Evolutionary conservation across 2,113 vertebrate species (phyloP), one percentile per base, ranked within the genome.

Genomic region (Festucalex cinctus): DNA sequence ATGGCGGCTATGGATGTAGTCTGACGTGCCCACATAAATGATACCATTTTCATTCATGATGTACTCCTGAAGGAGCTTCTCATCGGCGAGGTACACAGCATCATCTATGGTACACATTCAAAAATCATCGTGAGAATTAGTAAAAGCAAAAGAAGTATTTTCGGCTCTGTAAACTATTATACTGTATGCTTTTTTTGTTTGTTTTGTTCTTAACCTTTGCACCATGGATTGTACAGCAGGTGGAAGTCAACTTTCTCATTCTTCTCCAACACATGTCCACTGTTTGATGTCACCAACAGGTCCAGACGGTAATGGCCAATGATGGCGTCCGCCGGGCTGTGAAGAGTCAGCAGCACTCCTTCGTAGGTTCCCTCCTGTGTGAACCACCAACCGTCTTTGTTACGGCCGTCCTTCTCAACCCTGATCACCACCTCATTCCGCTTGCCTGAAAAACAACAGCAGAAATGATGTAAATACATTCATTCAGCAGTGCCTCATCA

Each of bases 221-320:
- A 94, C 96, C 96, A 99, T 0, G 96, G 95, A 69, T 99, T 99
- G 64, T 94, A 99, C 66, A 99, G 94, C 54, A 99, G 76, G 75
- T 94, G 80, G 76, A 98, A 95, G 17, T 85, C 76, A 0, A 88
- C 76, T 86, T 89, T 46, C 8, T 84, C 51, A 24, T 81, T 83
- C 78, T 86, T 35, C 65, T 88, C 87, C 68, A 82, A 17, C 3
- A 89, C 68, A 78, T 63, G 88, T 77, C 75, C 86, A 0, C 88
- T 87, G 0, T 78, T 75, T 24, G 91, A 89, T 59, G 85, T 74
- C 9, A 94, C 37, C 72, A 83, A 74, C 72, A 92, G 70, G 0
- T 53, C 88, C 78, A 98, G 83, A 1, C 70, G 88, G 85, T 98
- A 96, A 0, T 79, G 78, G 49, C 96, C 96, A 0, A 98, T 91